Percentiles rank a stretch among this genome's conserved stretches.
These are phyloP conservation scores for Saccopteryx bilineata DNA, from an alignment of 2,113 vertebrate genomes.

Conservation along the genomic window DNA sequence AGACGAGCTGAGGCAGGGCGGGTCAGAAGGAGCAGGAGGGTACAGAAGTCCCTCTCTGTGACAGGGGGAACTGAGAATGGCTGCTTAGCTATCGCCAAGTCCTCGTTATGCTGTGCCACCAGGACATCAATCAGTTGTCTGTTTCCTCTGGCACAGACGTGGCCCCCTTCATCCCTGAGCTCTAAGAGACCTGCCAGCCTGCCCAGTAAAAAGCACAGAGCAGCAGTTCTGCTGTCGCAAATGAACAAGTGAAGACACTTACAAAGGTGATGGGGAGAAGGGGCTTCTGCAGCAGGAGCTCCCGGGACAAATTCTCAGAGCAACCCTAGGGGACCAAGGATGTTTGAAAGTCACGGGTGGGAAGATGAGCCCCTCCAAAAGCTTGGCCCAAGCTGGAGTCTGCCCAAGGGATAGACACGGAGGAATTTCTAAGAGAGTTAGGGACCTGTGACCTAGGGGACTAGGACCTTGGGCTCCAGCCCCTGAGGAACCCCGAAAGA, in stretches of 20 bases:
- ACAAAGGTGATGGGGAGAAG: background rate
- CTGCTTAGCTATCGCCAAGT: no score
- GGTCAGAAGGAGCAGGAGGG: background rate
- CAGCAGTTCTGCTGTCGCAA: background rate
- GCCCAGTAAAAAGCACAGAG: background rate
- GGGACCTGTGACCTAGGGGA: background rate
- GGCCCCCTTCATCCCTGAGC: background rate
- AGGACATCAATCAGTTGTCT: background rate
- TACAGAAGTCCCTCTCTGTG: background rate
- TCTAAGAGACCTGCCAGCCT: background rate
- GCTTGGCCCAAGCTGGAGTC: background rate
- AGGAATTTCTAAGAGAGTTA: background rate
- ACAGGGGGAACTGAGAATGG: background rate
- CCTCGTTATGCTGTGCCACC: fast-evolving
- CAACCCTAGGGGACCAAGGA: background rate
- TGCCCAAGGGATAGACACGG: background rate
- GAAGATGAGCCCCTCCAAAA: background rate
- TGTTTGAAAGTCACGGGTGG: background rate
- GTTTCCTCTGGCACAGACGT: background rate
- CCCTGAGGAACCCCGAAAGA: background rate
- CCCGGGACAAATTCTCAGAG: background rate
- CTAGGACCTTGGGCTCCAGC: background rate
- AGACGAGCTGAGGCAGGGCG: background rate
- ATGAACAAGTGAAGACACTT: background rate
- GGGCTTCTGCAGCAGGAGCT: background rate